Conservation (phyloP, 2,888 invertebrate genomes). For the Dorcus hopei region DNA sequence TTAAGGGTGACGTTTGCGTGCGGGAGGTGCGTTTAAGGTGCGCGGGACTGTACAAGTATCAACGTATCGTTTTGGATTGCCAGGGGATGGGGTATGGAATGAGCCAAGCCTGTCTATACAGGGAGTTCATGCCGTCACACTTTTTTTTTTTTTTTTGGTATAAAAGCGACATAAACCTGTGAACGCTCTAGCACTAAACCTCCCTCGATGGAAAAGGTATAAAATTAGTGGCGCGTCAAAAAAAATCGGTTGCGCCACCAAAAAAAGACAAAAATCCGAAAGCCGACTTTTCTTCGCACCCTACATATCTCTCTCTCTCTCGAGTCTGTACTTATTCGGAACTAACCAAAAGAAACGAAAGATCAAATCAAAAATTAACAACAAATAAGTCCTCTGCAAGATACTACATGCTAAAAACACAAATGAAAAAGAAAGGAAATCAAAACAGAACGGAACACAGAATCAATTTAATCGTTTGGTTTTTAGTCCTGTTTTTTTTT, state of each 20-base stretch:
- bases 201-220: conserved; percentile 56
- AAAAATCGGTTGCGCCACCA: conserved; percentile 28
- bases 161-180: conserved; percentile 22
- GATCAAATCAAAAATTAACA: conserved; percentile 1
- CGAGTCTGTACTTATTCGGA: too few relatives aligned
- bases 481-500: not conserved
- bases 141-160: too few relatives aligned
- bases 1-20: too few relatives aligned
- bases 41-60: too few relatives aligned
- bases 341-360: not conserved
- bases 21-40: too few relatives aligned
- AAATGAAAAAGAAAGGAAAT: conserved; percentile 1
- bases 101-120: too few relatives aligned
- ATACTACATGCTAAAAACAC: not conserved
- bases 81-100: too few relatives aligned
- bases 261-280: conserved; percentile 2
- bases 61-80: not conserved
- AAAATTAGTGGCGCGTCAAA: conserved; percentile 52
- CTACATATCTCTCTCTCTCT: too few relatives aligned
- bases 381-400: not conserved
- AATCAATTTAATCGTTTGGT: not conserved
- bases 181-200: conserved; percentile 36
- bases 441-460: not conserved
- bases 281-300: not conserved
- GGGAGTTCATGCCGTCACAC: too few relatives aligned